Conservation (phyloP, 2,888 invertebrate species). For the Timema cristinae region DNA sequence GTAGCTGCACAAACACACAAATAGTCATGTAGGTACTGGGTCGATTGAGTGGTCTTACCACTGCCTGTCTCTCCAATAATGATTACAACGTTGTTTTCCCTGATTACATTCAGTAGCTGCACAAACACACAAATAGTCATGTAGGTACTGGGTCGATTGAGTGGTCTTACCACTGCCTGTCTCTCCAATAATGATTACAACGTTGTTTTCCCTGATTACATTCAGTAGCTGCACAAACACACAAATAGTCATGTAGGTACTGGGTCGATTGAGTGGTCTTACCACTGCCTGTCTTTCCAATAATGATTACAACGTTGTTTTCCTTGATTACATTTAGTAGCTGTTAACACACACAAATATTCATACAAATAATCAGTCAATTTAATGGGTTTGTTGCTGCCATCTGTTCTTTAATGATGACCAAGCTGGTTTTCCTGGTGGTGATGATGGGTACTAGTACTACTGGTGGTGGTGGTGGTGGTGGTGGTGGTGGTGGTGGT, state of each 20-base stretch:
- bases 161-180: conserved; percentile 98
- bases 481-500: too few relatives aligned
- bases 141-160: conserved; percentile 93
- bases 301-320: conserved; percentile 92
- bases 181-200: conserved; percentile 92
- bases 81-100: conserved; percentile 91
- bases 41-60: conserved; percentile 96
- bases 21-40: conserved; percentile 91
- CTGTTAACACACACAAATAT: conserved; percentile 16
- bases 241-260: conserved; percentile 87
- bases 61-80: conserved; percentile 95
- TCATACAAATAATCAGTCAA: conserved; percentile 32
- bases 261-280: conserved; percentile 98
- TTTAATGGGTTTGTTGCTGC: not conserved
- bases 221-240: conserved; percentile 60
- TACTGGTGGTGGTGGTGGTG: too few relatives aligned
- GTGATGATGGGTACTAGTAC: too few relatives aligned
- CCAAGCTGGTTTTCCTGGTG: not conserved
- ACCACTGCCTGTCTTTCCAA: conserved; percentile 92
- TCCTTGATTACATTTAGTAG: conserved; percentile 85
- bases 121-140: conserved; percentile 60
- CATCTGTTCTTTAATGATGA: not conserved
- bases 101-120: conserved; percentile 75
- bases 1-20: conserved; percentile 52
- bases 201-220: conserved; percentile 87